phyloP scores from a whole-genome alignment of 92 coral and sea anemone species.

The Umimayanthus kanabou region DNA sequence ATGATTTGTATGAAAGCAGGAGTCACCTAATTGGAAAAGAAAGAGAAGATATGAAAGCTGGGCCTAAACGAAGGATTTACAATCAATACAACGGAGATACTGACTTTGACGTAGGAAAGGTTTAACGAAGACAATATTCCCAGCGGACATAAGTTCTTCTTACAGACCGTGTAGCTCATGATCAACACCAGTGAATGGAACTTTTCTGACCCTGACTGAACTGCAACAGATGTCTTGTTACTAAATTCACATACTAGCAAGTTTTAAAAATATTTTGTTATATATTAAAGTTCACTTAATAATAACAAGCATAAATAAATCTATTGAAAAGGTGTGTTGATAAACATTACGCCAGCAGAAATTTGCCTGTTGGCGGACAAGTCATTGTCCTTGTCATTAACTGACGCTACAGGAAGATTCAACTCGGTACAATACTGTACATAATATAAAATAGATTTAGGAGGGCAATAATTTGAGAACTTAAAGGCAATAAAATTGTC shows the following conservation, averaged over 20 bases:
- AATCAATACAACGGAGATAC: neutral
- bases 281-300: neutral
- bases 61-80: no score
- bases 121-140: neutral
- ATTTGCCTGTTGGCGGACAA: neutral
- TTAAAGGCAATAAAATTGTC: no score
- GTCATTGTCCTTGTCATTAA: neutral
- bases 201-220: neutral
- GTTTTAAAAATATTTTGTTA: neutral
- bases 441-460: no score
- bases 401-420: no score
- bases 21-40: neutral
- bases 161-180: neutral
- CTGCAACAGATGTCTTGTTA: neutral
- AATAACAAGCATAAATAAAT: no score
- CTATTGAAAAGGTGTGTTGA: neutral
- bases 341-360: neutral
- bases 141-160: neutral
- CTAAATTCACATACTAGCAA: neutral
- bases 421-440: neutral
- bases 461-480: neutral
- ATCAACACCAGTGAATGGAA: neutral
- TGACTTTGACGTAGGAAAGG: neutral
- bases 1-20: neutral
- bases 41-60: neutral